Conservation (phyloP, 2,113 vertebrate genomes). For the Mirza zaza region DNA sequence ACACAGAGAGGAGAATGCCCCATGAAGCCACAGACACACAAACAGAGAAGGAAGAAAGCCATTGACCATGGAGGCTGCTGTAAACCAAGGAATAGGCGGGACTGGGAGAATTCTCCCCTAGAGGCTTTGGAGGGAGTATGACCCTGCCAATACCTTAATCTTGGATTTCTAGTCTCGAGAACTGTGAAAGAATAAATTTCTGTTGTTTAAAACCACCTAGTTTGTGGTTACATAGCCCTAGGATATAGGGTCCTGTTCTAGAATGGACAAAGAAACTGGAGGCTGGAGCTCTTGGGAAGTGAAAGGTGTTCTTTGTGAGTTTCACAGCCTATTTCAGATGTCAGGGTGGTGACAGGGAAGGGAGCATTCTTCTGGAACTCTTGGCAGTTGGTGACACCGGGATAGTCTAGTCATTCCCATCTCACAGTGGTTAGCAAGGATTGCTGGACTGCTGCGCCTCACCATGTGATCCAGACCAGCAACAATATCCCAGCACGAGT, state of each 20-base stretch:
- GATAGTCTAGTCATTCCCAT: background rate
- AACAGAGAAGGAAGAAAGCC: background rate
- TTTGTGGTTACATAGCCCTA: background rate
- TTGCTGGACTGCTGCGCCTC: background rate
- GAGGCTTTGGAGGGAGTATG: background rate
- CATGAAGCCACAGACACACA: background rate
- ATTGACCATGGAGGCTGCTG: background rate
- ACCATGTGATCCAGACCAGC: background rate
- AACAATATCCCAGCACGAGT: fast-evolving
- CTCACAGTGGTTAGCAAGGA: fast-evolving
- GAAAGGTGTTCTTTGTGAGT: background rate
- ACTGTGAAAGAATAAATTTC: background rate
- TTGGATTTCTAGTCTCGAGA: background rate
- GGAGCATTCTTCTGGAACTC: background rate
- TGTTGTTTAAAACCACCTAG: background rate
- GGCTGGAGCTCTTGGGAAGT: background rate
- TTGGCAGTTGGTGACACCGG: fast-evolving
- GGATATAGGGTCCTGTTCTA: background rate
- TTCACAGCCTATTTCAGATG: background rate
- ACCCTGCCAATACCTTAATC: background rate
- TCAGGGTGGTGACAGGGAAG: background rate
- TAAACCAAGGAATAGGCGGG: background rate
- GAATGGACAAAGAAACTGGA: background rate
- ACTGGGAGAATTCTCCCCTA: background rate
- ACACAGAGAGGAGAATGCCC: background rate